Evolutionary conservation across 53 echinoderm and acorn worm species (phyloP), one percentile per base, ranked within the genome.

Genomic region (Pentamera pediparva): DNA sequence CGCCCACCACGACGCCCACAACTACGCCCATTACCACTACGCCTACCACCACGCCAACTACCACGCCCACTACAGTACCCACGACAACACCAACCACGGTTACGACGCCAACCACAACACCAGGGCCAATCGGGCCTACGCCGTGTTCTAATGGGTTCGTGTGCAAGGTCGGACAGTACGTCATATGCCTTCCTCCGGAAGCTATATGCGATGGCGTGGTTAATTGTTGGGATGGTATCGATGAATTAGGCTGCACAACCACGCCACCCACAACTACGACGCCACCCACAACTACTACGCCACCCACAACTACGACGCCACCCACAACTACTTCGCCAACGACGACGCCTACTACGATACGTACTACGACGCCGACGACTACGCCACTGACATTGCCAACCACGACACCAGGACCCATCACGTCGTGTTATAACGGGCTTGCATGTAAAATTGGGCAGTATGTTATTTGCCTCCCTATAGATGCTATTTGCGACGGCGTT

Each of bases 171-270:
- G 43, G 43, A 10, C 9, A 9, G 9, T 41, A 41, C 43, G 19
- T 6, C 4, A 19, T 24, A 24, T 74, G 55, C 31, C 6, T 54
- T 49, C 56, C 56, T 11, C 11, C 4, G 12, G 35, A 13, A 54
- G 29, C 35, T 54, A 24, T 58, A 21, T 75, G 75, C 21, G 47
- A 75, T 58, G 7, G 21, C 20, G 55, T 8, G 24, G 32, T 11
- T 9, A 51, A 75, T 45, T 75, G 75, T 34, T 35, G 58, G 24
- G 32, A 37, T 56, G 37, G 57, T 27, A 39, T 36, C 18, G 75
- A 75, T 58, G 75, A 75, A 39, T 17, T 28, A 31, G 52, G 43
- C n/a, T 73, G 74, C 34, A 21, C 25, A 62, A 73, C 34, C 32
- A 27, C 12, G 15, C 3, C 0, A 8, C 28, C 15, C 18, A 11